Base-by-base conservation (phyloP, 1,140 invertebrate genomes). In the Nixonia krombeini region DNA sequence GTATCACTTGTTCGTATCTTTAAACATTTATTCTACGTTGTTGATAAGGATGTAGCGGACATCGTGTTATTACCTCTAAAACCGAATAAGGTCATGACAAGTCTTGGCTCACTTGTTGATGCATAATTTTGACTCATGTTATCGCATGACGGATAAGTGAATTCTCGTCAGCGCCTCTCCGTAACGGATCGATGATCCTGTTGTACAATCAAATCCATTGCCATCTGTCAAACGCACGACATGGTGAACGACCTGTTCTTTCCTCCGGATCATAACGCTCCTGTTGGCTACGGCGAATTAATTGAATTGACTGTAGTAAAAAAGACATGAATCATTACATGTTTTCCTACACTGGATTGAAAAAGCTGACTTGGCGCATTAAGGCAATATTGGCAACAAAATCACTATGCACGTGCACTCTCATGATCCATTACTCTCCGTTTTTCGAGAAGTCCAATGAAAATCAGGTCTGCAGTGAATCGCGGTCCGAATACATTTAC, bases 271-370 rank as follows among this genome's bases (percentile, higher is more conserved):
- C 44, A 50, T 5, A 8, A 31, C 21, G 16, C 33, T 17, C 58
- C 40, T 46, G 31, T 41, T 31, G 31, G 35, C 45, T 46, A 56
- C 56, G 45, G 13, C 52, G 41, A 31, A 50, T 56, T 64, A 65
- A 65, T 65, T 57, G 53, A 57, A 65, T 47, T 52, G 47, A 37
- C 35, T 41, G 33, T 47, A 41, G 33, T 57, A 51, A 65, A 65
- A 65, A 65, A 38, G 33, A 41, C 41, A 65, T 21, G 15, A 57
- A 65, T 56, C 46, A 45, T 13, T 17, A 16, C 41, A 47, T 40
- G 16, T 52, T 46, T 41, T 50, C 40, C 42, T 29, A 16, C 8
- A 13, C 16, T 35, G 18, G 35, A 45, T 45, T 28, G 15, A 46
- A 51, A 61, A 13, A 41, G 8, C 45, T 26, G 37, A 13, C 26